These are phyloP conservation scores for Brachyhypopomus occidentalis DNA, from an alignment of 2,113 vertebrate species.

Conservation along the genomic window DNA sequence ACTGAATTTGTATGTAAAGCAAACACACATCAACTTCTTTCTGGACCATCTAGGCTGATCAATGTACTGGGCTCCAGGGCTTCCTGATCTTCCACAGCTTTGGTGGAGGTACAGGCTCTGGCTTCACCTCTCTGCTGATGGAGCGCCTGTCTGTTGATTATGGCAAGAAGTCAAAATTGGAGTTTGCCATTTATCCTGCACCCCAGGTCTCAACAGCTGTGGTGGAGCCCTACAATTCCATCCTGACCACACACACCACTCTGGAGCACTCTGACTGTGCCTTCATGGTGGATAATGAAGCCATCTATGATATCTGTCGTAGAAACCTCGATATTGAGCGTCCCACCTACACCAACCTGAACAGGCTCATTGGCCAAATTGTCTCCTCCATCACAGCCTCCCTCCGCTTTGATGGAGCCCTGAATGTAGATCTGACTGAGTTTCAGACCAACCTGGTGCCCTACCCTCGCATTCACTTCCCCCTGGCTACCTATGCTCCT, in stretches of 20 bases:
- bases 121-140: constrained; percentile 77
- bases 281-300: constrained; percentile 72
- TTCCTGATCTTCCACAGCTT: constrained; percentile 78
- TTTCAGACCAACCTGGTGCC: constrained; percentile 79
- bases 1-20: background rate
- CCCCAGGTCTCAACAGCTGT: constrained; percentile 79
- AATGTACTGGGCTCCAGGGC: constrained; percentile 77
- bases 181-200: constrained; percentile 59
- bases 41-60: constrained; percentile 67
- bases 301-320: too few relatives aligned
- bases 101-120: constrained; percentile 74
- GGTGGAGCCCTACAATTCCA: constrained; percentile 87
- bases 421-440: constrained; percentile 74
- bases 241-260: constrained; percentile 80
- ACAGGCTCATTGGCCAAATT: too few relatives aligned
- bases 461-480: constrained; percentile 56
- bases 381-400: constrained; percentile 78
- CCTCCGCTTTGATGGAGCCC: constrained; percentile 69
- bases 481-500: too few relatives aligned
- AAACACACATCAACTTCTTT: background rate
- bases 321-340: too few relatives aligned
- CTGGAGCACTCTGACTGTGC: constrained; percentile 80
- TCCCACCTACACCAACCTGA: too few relatives aligned
- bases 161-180: constrained; percentile 74
- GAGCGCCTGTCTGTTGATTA: constrained; percentile 77